Evolutionary conservation across 2,113 vertebrate species (phyloP).

Genomic region (Larimichthys crocea): DNA sequence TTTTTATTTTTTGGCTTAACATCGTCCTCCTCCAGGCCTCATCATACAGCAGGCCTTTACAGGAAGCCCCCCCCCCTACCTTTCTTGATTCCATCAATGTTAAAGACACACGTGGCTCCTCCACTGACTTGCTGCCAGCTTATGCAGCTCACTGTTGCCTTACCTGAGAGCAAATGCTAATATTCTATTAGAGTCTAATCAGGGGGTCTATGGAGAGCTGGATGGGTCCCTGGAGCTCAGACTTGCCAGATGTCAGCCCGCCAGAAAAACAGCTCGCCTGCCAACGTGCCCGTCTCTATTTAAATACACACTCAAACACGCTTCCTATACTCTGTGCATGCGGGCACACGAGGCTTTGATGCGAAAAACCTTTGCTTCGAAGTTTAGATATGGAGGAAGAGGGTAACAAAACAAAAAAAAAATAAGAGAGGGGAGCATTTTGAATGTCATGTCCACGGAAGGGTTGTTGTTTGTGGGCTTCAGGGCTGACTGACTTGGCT

Average conservation of each 20-base stretch:
- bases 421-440: constrained; percentile 5
- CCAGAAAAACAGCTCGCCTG: constrained; percentile 87
- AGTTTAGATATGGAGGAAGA: constrained; percentile 54
- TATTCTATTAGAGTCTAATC: constrained; percentile 92
- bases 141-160: constrained; percentile 80
- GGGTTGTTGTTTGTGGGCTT: constrained; percentile 45
- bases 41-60: constrained; percentile 49
- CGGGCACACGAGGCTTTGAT: constrained; percentile 75
- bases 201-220: constrained; percentile 86
- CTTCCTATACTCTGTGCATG: constrained; percentile 57
- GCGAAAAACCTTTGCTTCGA: constrained; percentile 62
- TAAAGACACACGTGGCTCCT: constrained; percentile 77
- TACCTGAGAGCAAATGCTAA: constrained; percentile 90
- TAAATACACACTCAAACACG: constrained; percentile 83
- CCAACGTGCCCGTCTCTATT: constrained; percentile 85
- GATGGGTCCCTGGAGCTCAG: constrained; percentile 87
- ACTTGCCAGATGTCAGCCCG: constrained; percentile 88
- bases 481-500: constrained; percentile 29
- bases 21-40: constrained; percentile 55
- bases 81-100: constrained; percentile 54
- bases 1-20: constrained; percentile 1
- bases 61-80: constrained; percentile 13
- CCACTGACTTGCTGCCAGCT: constrained; percentile 79
- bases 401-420: not conserved
- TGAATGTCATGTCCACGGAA: constrained; percentile 66